Percentiles rank a stretch among this genome's conserved stretches.
phyloP scores from a whole-genome alignment of 2,797 vertebrate species.

The Lophius americanus region DNA sequence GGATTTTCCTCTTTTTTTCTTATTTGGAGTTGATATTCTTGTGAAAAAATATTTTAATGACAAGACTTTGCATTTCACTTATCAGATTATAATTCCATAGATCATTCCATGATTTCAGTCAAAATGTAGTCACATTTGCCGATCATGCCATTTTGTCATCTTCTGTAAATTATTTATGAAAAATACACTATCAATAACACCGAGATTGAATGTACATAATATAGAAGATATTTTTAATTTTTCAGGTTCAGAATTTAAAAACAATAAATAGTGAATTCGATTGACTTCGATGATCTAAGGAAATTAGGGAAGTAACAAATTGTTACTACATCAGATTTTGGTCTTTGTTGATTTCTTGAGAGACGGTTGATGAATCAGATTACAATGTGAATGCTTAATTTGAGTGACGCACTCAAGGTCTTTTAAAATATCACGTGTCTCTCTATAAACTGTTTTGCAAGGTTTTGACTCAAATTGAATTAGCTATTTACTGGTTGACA shows the following conservation, averaged over 20 bases:
- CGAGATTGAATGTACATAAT: conserved; percentile 35
- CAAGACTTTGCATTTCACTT: conserved; percentile 12
- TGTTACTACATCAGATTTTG: background rate
- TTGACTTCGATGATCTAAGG: background rate
- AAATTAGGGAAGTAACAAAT: conserved; percentile 13
- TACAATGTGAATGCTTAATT: conserved; percentile 13
- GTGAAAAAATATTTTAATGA: conserved; percentile 7
- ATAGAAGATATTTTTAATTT: conserved; percentile 22
- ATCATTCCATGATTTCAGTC: conserved; percentile 17
- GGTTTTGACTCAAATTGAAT: background rate
- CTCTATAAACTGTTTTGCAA: conserved; percentile 8
- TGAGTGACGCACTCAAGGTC: background rate
- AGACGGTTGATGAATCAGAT: conserved; percentile 10
- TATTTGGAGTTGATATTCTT: conserved; percentile 6
- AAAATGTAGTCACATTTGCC: conserved; percentile 13
- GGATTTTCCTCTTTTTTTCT: background rate
- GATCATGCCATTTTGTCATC: conserved; percentile 18
- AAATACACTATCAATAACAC: conserved; percentile 22
- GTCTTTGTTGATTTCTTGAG: conserved; percentile 18
- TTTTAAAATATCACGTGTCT: conserved; percentile 5
- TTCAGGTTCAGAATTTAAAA: conserved; percentile 24
- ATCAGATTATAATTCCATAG: conserved; percentile 8
- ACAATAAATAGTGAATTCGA: conserved; percentile 1
- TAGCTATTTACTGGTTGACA: background rate
- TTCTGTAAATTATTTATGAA: conserved; percentile 24